phyloP scores from a whole-genome alignment of 2,113 vertebrate genomes.

The Bufo gargarizans region DNA sequence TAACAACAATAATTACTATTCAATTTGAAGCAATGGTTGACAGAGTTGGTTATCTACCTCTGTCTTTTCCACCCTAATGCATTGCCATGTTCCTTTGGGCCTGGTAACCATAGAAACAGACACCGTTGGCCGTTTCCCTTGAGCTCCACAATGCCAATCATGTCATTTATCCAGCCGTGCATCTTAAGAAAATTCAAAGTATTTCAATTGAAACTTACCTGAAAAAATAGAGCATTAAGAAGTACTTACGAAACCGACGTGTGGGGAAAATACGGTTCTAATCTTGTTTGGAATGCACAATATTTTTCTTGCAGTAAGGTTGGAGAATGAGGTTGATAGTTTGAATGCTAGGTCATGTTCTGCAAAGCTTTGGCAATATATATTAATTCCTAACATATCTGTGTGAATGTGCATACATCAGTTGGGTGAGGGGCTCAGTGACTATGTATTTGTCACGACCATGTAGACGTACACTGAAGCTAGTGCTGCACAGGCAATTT shows the following conservation, averaged over 20 bases:
- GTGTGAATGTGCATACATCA: slow-evolving; percentile 8
- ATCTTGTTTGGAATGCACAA: slow-evolving; percentile 5
- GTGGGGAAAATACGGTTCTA: slow-evolving; percentile 32
- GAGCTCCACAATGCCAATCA: slow-evolving; percentile 56
- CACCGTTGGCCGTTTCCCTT: slow-evolving; percentile 31
- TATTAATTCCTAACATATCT: neutral
- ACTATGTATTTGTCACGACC: neutral
- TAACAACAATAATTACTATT: slow-evolving; percentile 65
- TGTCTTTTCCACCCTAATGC: slow-evolving; percentile 62
- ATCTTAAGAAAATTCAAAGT: slow-evolving; percentile 52
- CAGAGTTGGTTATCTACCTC: slow-evolving; percentile 63
- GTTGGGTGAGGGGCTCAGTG: neutral
- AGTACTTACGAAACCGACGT: slow-evolving; percentile 38
- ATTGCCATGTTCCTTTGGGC: slow-evolving; percentile 61
- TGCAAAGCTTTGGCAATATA: neutral
- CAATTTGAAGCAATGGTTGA: slow-evolving; percentile 65
- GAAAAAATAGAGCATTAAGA: slow-evolving; percentile 50
- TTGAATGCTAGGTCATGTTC: slow-evolving; percentile 15
- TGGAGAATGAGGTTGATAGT: slow-evolving; percentile 26
- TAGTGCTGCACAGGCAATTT: too few species aligned
- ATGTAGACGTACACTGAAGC: too few species aligned
- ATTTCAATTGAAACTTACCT: slow-evolving; percentile 57
- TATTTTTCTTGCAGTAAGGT: neutral
- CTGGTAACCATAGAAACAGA: slow-evolving; percentile 68
- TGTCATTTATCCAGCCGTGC: slow-evolving; percentile 61